A percentile compares a stretch with the other conserved stretches of the same genome.
These are phyloP conservation scores for Meandrina meandrites DNA, from an alignment of 92 coral and sea anemone species.

Conservation along the genomic window DNA sequence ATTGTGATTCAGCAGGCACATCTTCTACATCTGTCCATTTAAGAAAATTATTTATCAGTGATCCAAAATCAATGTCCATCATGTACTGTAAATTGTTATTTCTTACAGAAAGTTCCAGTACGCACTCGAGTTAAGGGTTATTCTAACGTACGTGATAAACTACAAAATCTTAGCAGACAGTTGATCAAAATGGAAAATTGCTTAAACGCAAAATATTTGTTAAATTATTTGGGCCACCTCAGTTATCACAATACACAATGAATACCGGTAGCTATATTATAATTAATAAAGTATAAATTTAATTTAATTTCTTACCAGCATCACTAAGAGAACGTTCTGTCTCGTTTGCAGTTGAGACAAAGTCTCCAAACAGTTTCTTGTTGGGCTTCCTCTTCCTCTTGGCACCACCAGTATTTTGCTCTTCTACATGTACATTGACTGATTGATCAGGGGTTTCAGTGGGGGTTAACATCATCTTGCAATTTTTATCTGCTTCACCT, in stretches of 20 bases:
- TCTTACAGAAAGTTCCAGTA: too few relatives aligned
- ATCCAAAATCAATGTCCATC: constrained; percentile 23
- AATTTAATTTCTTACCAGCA: constrained; percentile 20
- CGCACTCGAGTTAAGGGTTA: too few relatives aligned
- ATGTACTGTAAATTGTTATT: background rate
- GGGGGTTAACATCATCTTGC: constrained; percentile 18
- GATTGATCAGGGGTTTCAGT: constrained; percentile 27
- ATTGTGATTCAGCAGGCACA: background rate
- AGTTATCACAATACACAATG: constrained; percentile 21
- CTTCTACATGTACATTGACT: background rate
- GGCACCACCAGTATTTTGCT: constrained; percentile 6
- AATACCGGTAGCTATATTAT: too few relatives aligned
- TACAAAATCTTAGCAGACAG: too few relatives aligned
- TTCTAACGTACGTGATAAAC: too few relatives aligned
- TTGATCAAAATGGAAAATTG: too few relatives aligned
- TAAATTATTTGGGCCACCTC: too few relatives aligned
- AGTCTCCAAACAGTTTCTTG: constrained; percentile 10
- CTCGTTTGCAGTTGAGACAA: background rate
- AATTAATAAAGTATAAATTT: constrained; percentile 24
- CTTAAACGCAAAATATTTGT: too few relatives aligned
- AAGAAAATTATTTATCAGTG: constrained; percentile 10
- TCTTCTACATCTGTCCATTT: background rate
- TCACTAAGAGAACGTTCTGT: constrained; percentile 2
- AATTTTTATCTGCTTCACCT: constrained; percentile 23
- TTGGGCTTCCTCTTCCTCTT: constrained; percentile 12